phyloP scores from a whole-genome alignment of 2,888 invertebrate genomes.

The Synergus umbraculus region DNA sequence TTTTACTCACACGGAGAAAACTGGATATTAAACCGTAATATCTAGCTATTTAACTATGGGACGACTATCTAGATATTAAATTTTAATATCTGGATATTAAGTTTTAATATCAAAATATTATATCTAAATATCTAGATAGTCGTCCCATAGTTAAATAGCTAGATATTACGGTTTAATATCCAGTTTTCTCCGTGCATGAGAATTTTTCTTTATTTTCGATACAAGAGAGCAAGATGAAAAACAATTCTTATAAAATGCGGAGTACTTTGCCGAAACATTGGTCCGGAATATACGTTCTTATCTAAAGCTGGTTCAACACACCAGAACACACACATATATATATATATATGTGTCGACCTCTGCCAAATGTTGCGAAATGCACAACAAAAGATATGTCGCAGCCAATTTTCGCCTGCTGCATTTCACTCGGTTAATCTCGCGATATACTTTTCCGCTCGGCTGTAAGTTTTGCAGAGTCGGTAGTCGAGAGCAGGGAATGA shows the following conservation, averaged over 20 bases:
- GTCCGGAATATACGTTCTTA: background rate
- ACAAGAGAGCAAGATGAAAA: background rate
- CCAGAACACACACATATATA: background rate
- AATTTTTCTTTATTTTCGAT: background rate
- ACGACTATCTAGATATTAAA: too few species aligned
- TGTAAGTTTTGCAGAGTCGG: conserved; percentile 52
- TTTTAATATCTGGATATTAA: too few species aligned
- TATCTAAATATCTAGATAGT: too few species aligned
- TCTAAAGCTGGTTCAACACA: conserved; percentile 33
- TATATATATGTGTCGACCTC: conserved; percentile 5
- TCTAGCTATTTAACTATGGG: too few species aligned
- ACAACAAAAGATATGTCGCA: conserved; percentile 45
- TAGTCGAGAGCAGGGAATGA: conserved; percentile 47
- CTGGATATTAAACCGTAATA: too few species aligned
- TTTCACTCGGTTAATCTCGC: conserved; percentile 57
- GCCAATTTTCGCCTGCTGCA: conserved; percentile 56
- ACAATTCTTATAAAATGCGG: conserved; percentile 14
- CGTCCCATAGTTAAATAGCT: too few species aligned
- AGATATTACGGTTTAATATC: too few species aligned
- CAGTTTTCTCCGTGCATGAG: too few species aligned
- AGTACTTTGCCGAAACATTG: conserved; percentile 12
- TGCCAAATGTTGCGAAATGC: conserved; percentile 33
- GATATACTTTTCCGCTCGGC: conserved; percentile 54
- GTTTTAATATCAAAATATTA: too few species aligned
- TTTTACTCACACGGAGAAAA: too few species aligned